phyloP scores from a whole-genome alignment of 2,797 vertebrate species.

The Pantherophis vulpinus region DNA sequence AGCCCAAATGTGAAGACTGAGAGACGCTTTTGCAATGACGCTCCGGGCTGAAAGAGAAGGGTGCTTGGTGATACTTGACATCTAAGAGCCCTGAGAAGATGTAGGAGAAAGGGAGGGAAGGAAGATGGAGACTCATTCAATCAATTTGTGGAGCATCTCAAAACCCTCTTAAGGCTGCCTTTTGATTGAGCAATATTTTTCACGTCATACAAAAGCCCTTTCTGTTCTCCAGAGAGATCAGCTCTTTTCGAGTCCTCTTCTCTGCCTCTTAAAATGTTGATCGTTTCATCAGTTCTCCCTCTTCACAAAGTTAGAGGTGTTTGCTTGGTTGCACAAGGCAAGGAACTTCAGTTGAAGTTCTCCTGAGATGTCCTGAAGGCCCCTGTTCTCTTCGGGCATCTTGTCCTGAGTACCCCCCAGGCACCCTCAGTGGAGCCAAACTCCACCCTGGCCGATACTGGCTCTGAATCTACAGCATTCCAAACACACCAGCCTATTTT shows the following conservation, averaged over 20 bases:
- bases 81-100: not conserved
- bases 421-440: not conserved
- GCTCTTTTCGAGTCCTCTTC: constrained; percentile 20
- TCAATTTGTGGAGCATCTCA: not conserved
- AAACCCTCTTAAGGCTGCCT: not conserved
- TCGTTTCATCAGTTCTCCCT: constrained; percentile 13
- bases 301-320: constrained; percentile 21
- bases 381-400: not conserved
- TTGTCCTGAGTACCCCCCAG: not conserved
- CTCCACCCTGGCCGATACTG: not conserved
- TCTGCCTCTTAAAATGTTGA: constrained; percentile 41
- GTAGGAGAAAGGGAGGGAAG: not conserved
- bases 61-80: constrained; percentile 32
- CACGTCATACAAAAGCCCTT: not conserved
- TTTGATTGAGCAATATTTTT: not conserved
- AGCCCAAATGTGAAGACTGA: not conserved
- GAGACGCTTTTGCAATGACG: constrained; percentile 9
- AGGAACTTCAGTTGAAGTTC: not conserved
- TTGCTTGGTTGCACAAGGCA: constrained; percentile 28
- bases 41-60: constrained; percentile 36
- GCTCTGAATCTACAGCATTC: not conserved
- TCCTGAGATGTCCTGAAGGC: not conserved
- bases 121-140: not conserved
- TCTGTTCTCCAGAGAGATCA: not conserved
- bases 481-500: not conserved